Evolutionary conservation across 2,113 vertebrate genomes (phyloP).

Genomic region (Pardalotus punctatus): DNA sequence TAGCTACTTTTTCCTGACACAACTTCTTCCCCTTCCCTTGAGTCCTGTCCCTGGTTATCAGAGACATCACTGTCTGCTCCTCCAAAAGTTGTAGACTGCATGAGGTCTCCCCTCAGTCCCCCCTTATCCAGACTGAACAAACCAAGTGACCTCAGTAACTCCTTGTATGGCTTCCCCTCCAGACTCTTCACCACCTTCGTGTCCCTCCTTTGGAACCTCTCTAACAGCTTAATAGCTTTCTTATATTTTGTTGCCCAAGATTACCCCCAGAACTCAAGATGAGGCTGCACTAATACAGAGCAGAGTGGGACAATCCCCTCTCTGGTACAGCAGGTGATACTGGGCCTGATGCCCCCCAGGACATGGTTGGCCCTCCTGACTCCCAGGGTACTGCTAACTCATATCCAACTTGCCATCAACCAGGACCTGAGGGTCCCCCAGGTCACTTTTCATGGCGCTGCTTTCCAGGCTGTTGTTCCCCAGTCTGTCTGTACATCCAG

Average conservation of each 20-base stretch:
- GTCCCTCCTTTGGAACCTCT: not conserved
- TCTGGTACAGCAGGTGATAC: not conserved
- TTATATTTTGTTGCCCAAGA: not conserved
- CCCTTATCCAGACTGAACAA: not conserved
- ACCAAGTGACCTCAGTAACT: not conserved
- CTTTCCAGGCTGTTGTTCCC: not conserved
- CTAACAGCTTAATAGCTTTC: not conserved
- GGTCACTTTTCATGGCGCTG: not conserved
- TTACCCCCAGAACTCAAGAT: not conserved
- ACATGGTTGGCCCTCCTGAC: not conserved
- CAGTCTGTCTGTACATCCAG: not conserved
- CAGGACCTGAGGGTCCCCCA: not conserved
- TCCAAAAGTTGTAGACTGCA: not conserved
- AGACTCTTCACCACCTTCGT: not conserved
- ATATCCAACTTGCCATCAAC: not conserved
- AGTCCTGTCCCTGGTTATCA: not conserved
- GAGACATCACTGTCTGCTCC: not conserved
- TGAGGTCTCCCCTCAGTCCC: not conserved
- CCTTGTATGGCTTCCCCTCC: fast-evolving
- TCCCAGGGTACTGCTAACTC: not conserved
- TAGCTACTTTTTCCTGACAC: not conserved
- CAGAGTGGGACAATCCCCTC: not conserved
- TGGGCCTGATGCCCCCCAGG: not conserved
- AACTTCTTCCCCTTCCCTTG: not conserved
- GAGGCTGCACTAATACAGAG: not conserved